These are phyloP conservation scores for Solenopsis invicta DNA, from an alignment of 1,140 invertebrate genomes.

Conservation along the genomic window DNA sequence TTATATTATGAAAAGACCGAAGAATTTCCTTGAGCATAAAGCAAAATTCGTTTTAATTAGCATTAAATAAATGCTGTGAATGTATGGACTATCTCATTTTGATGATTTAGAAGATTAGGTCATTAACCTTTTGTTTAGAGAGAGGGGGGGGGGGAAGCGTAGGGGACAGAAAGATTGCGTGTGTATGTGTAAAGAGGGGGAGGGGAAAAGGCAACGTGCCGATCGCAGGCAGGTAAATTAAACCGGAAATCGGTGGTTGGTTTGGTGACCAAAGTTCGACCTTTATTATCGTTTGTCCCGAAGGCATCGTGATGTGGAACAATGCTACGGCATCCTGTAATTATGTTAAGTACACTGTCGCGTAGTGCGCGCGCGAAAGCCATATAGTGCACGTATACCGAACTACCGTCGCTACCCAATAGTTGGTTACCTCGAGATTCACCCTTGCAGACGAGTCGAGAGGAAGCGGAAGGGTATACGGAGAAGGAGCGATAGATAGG, in stretches of 20 bases:
- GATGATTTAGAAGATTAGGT: background rate
- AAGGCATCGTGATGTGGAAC: slow-evolving; percentile 68
- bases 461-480: background rate
- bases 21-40: background rate
- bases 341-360: slow-evolving; percentile 74
- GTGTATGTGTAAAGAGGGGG: background rate
- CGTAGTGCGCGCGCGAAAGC: slow-evolving; percentile 53
- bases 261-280: slow-evolving; percentile 67
- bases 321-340: slow-evolving; percentile 73
- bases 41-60: background rate
- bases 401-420: slow-evolving; percentile 54
- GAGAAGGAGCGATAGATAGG: background rate
- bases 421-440: slow-evolving; percentile 70
- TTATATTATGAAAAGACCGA: too few relatives aligned
- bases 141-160: background rate
- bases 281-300: slow-evolving; percentile 69
- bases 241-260: slow-evolving; percentile 53
- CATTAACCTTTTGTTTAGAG: background rate
- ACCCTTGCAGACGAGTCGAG: slow-evolving; percentile 54
- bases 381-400: slow-evolving; percentile 36
- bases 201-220: slow-evolving; percentile 13
- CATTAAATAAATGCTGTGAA: background rate
- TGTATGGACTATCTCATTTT: background rate
- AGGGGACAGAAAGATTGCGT: background rate
- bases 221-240: slow-evolving; percentile 25